Conservation (phyloP, 2,888 invertebrate genomes). For the Pinctada fucata region DNA sequence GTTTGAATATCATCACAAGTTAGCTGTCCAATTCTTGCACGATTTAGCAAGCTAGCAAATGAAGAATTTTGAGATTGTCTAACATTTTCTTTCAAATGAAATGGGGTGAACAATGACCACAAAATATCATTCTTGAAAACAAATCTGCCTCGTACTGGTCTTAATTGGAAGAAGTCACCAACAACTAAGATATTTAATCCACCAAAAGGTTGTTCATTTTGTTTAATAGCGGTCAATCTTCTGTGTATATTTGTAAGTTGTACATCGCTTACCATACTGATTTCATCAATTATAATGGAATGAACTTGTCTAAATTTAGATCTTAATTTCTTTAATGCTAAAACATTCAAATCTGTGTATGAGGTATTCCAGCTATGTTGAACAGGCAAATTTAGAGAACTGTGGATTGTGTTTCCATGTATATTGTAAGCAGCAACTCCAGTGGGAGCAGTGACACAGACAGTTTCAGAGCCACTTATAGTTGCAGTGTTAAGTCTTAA, state of each 20-base stretch:
- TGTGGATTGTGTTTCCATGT: conserved; percentile 43
- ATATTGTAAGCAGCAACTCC: conserved; percentile 47
- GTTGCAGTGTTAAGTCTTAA: conserved; percentile 10
- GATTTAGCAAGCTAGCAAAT: conserved; percentile 16
- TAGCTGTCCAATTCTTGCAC: conserved; percentile 16
- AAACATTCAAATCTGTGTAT: conserved; percentile 25
- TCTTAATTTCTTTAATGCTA: conserved; percentile 16
- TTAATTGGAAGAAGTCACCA: conserved; percentile 44
- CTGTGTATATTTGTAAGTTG: conserved; percentile 42
- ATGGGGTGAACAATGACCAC: conserved; percentile 40
- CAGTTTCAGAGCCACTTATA: conserved; percentile 29
- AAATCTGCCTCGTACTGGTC: conserved; percentile 37
- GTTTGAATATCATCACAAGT: conserved; percentile 12
- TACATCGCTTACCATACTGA: conserved; percentile 46
- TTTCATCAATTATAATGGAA: conserved; percentile 51
- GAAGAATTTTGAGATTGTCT: conserved; percentile 9
- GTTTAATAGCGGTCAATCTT: conserved; percentile 33
- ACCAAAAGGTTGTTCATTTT: conserved; percentile 36
- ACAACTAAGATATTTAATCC: conserved; percentile 38
- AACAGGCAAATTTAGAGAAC: conserved; percentile 40
- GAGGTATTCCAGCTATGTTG: conserved; percentile 21
- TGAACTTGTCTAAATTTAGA: conserved; percentile 16
- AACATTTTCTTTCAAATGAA: conserved; percentile 34
- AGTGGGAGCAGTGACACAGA: conserved; percentile 46
- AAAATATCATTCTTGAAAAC: conserved; percentile 31